These are phyloP conservation scores for Poeciliopsis infans DNA, from an alignment of 2,797 vertebrate genomes.

Conservation along the genomic window DNA sequence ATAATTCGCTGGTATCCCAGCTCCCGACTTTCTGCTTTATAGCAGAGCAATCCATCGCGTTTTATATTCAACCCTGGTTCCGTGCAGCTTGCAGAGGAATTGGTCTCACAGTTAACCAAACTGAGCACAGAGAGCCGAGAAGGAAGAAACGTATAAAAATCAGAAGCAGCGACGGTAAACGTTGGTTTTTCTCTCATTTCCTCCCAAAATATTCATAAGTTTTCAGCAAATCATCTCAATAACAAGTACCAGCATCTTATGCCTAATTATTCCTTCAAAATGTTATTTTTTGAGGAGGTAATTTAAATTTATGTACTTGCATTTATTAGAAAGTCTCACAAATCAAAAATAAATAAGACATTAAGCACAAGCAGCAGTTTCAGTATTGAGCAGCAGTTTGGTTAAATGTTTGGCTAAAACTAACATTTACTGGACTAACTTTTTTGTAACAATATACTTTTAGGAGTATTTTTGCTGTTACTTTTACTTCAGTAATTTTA, in stretches of 20 bases:
- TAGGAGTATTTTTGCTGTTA: too few species aligned
- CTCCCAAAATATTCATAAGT: background rate
- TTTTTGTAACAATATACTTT: too few species aligned
- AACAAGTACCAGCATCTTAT: background rate
- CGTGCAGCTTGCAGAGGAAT: background rate
- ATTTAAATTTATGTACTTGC: background rate
- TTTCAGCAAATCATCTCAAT: background rate
- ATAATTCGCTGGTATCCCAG: slow-evolving; percentile 55
- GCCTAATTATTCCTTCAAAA: background rate
- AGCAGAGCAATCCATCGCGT: background rate
- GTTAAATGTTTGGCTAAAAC: background rate
- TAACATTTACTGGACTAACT: too few species aligned
- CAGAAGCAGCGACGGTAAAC: background rate
- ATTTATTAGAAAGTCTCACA: background rate
- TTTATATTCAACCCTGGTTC: slow-evolving; percentile 5
- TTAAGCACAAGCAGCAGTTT: background rate
- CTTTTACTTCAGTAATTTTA: too few species aligned
- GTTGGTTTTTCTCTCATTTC: background rate
- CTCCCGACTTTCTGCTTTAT: slow-evolving; percentile 5
- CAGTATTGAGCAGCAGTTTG: background rate
- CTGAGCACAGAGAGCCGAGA: background rate
- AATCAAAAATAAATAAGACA: background rate
- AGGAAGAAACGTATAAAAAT: background rate
- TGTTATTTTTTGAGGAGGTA: background rate
- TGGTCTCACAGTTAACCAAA: background rate